A percentile compares a stretch with the other conserved stretches of the same genome.
Evolutionary conservation across 2,797 vertebrate species (phyloP).

Genomic region (Microhierax caerulescens): DNA sequence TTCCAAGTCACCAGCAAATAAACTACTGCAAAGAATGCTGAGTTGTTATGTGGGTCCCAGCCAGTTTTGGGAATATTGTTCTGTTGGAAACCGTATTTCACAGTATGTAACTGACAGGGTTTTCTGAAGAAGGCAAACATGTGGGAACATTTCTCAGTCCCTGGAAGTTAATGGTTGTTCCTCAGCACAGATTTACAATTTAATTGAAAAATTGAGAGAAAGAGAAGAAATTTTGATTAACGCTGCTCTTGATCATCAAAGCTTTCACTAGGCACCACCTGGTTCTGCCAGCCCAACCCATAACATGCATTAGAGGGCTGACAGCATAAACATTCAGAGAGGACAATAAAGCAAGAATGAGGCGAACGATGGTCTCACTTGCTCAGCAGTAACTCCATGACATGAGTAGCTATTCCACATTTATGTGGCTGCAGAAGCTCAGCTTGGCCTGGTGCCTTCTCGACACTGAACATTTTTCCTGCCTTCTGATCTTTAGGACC

Average conservation of each 20-base stretch:
- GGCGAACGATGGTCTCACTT: neutral
- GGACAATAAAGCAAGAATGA: neutral
- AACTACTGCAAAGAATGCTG: neutral
- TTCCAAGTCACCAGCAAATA: constrained; percentile 4
- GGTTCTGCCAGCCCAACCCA: neutral
- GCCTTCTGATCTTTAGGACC: neutral
- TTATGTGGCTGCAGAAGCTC: neutral
- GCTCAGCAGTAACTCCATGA: neutral
- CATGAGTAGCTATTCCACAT: neutral
- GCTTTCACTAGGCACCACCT: neutral
- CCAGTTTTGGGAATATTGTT: constrained; percentile 2
- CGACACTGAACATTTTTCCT: neutral
- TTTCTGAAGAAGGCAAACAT: constrained; percentile 21
- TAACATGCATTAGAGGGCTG: neutral
- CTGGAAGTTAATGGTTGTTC: constrained; percentile 50
- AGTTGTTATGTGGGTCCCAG: neutral
- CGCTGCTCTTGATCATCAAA: constrained; percentile 31
- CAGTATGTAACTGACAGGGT: constrained; percentile 12
- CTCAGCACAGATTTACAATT: constrained; percentile 31
- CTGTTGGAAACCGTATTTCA: constrained; percentile 33
- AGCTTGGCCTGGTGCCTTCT: neutral
- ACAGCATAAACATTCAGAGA: neutral
- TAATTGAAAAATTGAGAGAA: constrained; percentile 32
- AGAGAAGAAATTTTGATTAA: constrained; percentile 20
- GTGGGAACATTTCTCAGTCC: constrained; percentile 48